These are phyloP conservation scores for Prunella strophiata DNA, from an alignment of 2,797 vertebrate species.

Conservation along the genomic window DNA sequence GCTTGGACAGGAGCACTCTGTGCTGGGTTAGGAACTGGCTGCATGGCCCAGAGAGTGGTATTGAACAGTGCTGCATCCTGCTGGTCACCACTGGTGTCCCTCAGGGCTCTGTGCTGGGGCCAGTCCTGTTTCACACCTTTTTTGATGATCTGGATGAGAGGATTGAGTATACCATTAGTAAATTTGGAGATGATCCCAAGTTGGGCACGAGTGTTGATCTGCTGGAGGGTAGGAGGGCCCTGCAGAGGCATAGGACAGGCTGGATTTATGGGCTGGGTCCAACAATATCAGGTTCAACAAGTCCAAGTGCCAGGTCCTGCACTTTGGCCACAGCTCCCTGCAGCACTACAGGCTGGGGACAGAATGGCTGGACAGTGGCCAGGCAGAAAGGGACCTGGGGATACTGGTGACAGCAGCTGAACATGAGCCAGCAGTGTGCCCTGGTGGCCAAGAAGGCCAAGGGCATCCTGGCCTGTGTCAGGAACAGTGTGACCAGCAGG, in stretches of 20 bases:
- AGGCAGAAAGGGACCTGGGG: neutral
- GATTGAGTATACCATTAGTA: neutral
- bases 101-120: fast-evolving
- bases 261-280: neutral
- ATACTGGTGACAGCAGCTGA: fast-evolving
- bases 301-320: neutral
- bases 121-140: neutral
- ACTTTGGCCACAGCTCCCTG: neutral
- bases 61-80: neutral
- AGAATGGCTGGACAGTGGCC: neutral
- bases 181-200: neutral
- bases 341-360: fast-evolving
- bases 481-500: neutral
- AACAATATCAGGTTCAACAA: neutral
- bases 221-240: neutral
- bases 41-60: neutral
- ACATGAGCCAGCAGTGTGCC: neutral
- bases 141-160: neutral
- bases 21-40: neutral
- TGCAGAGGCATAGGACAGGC: neutral
- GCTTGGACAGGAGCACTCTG: neutral
- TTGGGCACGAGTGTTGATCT: fast-evolving
- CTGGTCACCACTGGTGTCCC: neutral
- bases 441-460: no score
- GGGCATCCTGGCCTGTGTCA: fast-evolving